phyloP scores from a whole-genome alignment of 1,140 invertebrate genomes.

The Latrodectus geometricus region DNA sequence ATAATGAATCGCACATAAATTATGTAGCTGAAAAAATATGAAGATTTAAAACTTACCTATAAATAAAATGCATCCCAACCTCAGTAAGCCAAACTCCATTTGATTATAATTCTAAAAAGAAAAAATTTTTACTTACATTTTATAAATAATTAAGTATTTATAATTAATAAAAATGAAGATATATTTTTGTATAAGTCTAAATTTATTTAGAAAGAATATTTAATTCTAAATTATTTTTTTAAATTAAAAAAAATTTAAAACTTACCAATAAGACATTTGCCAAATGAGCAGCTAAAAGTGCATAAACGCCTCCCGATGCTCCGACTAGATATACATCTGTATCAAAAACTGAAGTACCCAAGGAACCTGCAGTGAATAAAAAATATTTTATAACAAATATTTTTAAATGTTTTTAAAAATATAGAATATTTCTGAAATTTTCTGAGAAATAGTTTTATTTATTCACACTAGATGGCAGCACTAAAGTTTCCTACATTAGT shows the following conservation, averaged over 20 bases:
- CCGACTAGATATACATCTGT: slow-evolving; percentile 89
- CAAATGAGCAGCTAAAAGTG: slow-evolving; percentile 92
- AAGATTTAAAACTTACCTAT: slow-evolving; percentile 78
- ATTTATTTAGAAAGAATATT: too few species aligned
- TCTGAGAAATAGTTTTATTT: neutral
- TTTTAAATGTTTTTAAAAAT: neutral
- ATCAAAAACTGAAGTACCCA: slow-evolving; percentile 87
- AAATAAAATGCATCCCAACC: slow-evolving; percentile 89
- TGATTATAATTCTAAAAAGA: slow-evolving; percentile 84
- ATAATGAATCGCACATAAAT: too few species aligned
- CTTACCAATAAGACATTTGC: slow-evolving; percentile 93
- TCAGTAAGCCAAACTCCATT: slow-evolving; percentile 93
- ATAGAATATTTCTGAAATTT: neutral
- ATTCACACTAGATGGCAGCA: slow-evolving; percentile 28
- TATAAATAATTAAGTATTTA: neutral
- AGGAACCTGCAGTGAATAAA: slow-evolving; percentile 65
- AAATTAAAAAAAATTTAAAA: slow-evolving; percentile 5
- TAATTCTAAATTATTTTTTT: too few species aligned
- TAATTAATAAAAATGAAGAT: neutral
- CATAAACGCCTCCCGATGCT: slow-evolving; percentile 96
- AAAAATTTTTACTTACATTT: neutral
- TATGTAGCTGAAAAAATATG: neutral
- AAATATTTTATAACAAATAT: neutral
- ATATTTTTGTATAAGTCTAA: too few species aligned
- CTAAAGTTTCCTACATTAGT: neutral